phyloP scores from a whole-genome alignment of 2,888 invertebrate genomes.

The Eilema sororculum region DNA sequence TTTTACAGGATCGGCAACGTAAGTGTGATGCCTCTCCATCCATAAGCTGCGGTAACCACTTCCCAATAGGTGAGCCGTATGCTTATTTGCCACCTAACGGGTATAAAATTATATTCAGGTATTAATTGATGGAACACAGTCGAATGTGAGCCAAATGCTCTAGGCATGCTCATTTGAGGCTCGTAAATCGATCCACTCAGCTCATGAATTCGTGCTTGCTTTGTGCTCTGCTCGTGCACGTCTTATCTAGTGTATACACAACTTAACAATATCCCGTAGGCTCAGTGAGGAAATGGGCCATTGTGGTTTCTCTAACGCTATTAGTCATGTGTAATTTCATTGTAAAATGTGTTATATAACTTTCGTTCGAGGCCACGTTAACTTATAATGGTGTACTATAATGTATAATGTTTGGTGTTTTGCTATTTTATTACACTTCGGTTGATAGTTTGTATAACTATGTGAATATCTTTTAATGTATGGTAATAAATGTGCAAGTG shows the following conservation, averaged over 20 bases:
- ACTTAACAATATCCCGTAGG: slow-evolving; percentile 5
- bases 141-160: neutral
- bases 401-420: neutral
- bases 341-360: neutral
- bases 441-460: neutral
- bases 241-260: too few relatives aligned
- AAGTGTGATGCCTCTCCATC: too few relatives aligned
- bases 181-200: neutral
- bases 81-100: too few relatives aligned
- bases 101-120: too few relatives aligned
- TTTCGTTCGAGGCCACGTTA: neutral
- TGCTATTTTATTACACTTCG: neutral
- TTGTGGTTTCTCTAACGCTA: slow-evolving; percentile 12
- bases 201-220: neutral
- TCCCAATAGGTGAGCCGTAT: too few relatives aligned
- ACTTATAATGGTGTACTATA: neutral
- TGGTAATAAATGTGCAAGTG: too few relatives aligned
- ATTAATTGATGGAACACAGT: neutral
- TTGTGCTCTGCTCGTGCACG: neutral
- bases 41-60: too few relatives aligned
- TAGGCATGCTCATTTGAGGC: neutral
- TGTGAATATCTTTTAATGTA: neutral
- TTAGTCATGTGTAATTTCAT: slow-evolving; percentile 18
- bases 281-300: slow-evolving; percentile 18
- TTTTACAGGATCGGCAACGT: too few relatives aligned